phyloP scores from a whole-genome alignment of 2,113 vertebrate genomes.

The Stegastes partitus region DNA sequence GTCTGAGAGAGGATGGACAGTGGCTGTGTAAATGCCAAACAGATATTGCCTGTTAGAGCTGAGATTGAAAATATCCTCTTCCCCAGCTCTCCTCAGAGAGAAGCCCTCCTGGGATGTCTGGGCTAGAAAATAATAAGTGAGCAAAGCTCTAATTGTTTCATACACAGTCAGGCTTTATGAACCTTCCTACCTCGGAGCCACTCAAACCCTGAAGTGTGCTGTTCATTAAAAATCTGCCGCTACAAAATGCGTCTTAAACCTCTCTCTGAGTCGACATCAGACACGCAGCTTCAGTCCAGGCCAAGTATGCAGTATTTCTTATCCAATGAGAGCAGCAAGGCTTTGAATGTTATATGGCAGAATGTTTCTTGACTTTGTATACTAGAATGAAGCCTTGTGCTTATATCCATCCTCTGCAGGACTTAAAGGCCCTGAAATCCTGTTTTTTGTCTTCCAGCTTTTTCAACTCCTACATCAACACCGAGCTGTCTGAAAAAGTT shows the following conservation, averaged over 20 bases:
- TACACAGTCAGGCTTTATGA: constrained; percentile 35
- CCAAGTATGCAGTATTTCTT: background rate
- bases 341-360: constrained; percentile 24
- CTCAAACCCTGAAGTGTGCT: constrained; percentile 11
- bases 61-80: constrained; percentile 12
- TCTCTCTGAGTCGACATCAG: constrained; percentile 21
- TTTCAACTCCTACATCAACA: background rate
- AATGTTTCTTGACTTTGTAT: constrained; percentile 14
- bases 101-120: constrained; percentile 25
- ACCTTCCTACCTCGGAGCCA: constrained; percentile 28
- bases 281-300: constrained; percentile 11
- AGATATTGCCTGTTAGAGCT: constrained; percentile 31
- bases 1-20: constrained; percentile 2
- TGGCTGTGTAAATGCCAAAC: constrained; percentile 39
- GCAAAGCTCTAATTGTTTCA: constrained; percentile 38
- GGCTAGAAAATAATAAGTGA: constrained; percentile 41
- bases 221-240: constrained; percentile 55
- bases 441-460: background rate
- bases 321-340: background rate
- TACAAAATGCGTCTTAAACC: constrained; percentile 20
- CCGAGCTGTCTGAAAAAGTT: background rate
- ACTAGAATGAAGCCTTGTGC: constrained; percentile 28
- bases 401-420: constrained; percentile 1
- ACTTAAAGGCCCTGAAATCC: background rate
- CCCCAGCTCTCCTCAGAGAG: constrained; percentile 6